Conservation (phyloP, 2,797 vertebrate species). For the Prunella strophiata region DNA sequence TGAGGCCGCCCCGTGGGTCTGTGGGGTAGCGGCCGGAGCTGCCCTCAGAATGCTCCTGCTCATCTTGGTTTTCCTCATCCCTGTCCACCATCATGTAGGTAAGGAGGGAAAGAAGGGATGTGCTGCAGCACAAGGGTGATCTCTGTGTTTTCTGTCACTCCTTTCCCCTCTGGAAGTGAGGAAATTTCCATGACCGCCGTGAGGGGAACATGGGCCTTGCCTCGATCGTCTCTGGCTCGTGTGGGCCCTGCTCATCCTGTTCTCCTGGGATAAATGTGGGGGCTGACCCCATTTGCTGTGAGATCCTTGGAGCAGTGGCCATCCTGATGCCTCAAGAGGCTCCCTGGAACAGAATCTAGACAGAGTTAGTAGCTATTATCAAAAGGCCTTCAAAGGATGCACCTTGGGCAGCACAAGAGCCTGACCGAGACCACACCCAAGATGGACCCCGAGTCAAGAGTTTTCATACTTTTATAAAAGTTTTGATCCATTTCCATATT, state of each 20-base stretch:
- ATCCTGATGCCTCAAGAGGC: not conserved
- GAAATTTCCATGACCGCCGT: accelerated
- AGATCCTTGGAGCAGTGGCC: not conserved
- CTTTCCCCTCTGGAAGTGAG: not conserved
- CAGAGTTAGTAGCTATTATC: not conserved
- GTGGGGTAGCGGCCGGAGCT: not conserved
- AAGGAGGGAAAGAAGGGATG: not conserved
- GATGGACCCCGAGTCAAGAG: accelerated
- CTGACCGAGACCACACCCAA: accelerated
- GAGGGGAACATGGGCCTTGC: not conserved
- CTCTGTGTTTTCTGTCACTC: accelerated
- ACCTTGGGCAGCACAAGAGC: not conserved
- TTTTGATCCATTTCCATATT: not conserved
- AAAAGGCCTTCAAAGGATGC: not conserved
- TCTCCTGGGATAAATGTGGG: not conserved
- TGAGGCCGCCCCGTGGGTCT: accelerated
- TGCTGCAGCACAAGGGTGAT: not conserved
- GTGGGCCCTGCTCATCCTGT: accelerated
- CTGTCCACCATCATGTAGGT: accelerated
- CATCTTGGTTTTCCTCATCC: accelerated
- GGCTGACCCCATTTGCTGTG: not conserved
- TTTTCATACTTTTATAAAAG: no score
- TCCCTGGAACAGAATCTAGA: not conserved
- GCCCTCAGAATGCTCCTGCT: not conserved
- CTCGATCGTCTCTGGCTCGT: no score